Evolutionary conservation across 2,888 invertebrate species (phyloP).

Genomic region (Theretra japonica): DNA sequence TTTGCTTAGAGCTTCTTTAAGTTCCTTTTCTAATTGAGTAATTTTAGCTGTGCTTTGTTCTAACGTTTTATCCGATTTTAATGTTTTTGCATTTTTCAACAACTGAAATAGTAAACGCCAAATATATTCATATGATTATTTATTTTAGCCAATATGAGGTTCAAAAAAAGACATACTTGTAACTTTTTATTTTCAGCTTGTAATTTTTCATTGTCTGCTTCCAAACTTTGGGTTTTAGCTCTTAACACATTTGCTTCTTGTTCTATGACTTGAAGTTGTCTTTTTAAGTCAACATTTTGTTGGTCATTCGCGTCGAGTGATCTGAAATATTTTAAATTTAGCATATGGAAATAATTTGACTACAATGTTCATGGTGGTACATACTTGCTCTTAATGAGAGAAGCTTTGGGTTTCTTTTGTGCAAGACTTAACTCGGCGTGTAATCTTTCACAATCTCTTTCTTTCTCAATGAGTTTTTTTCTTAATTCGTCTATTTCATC

Average conservation of each 20-base stretch:
- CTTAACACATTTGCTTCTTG: constrained; percentile 89
- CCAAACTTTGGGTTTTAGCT: constrained; percentile 87
- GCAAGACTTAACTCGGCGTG: constrained; percentile 88
- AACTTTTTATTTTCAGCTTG: constrained; percentile 89
- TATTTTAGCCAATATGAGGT: not conserved
- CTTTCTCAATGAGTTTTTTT: constrained; percentile 92
- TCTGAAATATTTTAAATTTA: constrained; percentile 58
- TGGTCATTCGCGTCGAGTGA: constrained; percentile 85
- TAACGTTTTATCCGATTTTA: constrained; percentile 81
- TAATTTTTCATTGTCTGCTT: constrained; percentile 91
- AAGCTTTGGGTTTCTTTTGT: constrained; percentile 86
- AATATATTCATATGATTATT: not conserved
- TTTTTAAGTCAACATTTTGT: constrained; percentile 88
- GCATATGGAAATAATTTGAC: not conserved
- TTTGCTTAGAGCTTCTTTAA: constrained; percentile 85
- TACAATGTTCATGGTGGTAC: constrained; percentile 46
- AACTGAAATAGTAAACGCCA: constrained; percentile 64
- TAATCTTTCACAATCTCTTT: constrained; percentile 91
- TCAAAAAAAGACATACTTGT: constrained; percentile 65
- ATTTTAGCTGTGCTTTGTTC: constrained; percentile 86
- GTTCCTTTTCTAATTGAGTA: constrained; percentile 85
- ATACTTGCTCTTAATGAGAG: constrained; percentile 87
- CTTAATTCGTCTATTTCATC: constrained; percentile 90
- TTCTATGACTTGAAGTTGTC: constrained; percentile 91
- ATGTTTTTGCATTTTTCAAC: constrained; percentile 81